Evolutionary conservation across 2,888 invertebrate genomes (phyloP), one percentile per base, ranked within the genome.

Genomic region (Lysandra bellargus): DNA sequence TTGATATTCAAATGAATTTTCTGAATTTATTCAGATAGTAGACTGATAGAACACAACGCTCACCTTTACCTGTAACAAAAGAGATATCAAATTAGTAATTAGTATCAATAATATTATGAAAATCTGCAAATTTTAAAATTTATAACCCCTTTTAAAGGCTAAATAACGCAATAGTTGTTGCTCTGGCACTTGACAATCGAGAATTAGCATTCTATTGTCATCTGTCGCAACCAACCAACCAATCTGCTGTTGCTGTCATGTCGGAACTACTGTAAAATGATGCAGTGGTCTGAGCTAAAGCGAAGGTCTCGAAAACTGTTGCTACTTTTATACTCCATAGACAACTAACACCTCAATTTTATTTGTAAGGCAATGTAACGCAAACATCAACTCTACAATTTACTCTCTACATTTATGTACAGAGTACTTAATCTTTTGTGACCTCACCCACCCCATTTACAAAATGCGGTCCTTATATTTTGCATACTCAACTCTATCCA

Each of bases 41-140:
- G 37, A 37, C 2, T 37, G 23, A 37, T 37, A 37, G 33, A 14
- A 33, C 1, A 33, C 33, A 14, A 14, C 30, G 30, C 69, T 69
- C 69, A 69, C 69, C 69, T 69, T 69, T 69, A 69, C 69, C 69
- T 69, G 69, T 69, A 69, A 69, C 69, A 69, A 69, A 69, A 69
- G 4, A 69, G 30, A 33, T 14, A 69, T 4, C 9, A 33, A 69
- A 12, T 33, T 12, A 69, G 64, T 33, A 69, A 30, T 4, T 12
- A 49, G 64, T 30, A 14, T 33, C 33, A 64, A 64, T 64, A 12
- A 33, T 64, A 30, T n/a, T 12, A 30, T 23, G 3, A 30, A 69
- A 33, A 33, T 9, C 30, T 69, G 4, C 9, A 69, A 14, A 30
- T 30, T 69, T 5, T 40, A 40, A 40, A 40, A 40, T 4, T 40